Base-by-base conservation (phyloP, 1,140 invertebrate genomes). In the Apis dorsata region DNA sequence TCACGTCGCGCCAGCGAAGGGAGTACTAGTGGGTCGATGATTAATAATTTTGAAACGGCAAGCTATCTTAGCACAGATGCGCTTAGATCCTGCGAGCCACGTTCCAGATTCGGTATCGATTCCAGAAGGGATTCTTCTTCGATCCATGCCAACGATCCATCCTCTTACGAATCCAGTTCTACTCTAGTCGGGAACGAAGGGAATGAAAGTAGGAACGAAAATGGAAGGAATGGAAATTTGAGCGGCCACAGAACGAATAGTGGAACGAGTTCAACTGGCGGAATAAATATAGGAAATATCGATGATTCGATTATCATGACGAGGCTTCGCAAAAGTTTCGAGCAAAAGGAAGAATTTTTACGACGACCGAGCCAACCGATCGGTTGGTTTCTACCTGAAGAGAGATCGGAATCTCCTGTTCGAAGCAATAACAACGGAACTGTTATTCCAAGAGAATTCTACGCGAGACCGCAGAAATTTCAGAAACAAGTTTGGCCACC, bases 271-370 rank as follows among this genome's bases (percentile, higher is more conserved):
- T 69, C 44, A 10, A n/a, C 13, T 3, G 21, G 7, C 0, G n/a
- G 21, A 8, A 19, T 60, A 63, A 24, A 21, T 24, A 24, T 24
- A 10, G 60, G n/a, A 11, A 62, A 24, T 21, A 66, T 80, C 60
- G 96, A 96, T 87, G 96, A 96, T 90, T 96, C 95, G 63, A 94
- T 96, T 28, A 96, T 96, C 70, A 95, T 97, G 92, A 95, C 95
- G 44, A 95, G 97, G 91, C 95, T 98, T 87, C 95, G 96, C 74
- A 97, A 97, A 91, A 98, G 97, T 88, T 95, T 97, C 86, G 97
- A 98, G 88, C 97, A 98, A 89, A 98, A 98, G 90, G 97, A 98
- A 92, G 97, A 98, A 86, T 98, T 98, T 91, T 93, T 98, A 55
- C 95, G 96, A 86, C 94, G 97, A 77, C 97, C 97, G 3, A 96